These are phyloP conservation scores for Platyscapa corneri DNA, from an alignment of 1,140 invertebrate species.

Conservation along the genomic window DNA sequence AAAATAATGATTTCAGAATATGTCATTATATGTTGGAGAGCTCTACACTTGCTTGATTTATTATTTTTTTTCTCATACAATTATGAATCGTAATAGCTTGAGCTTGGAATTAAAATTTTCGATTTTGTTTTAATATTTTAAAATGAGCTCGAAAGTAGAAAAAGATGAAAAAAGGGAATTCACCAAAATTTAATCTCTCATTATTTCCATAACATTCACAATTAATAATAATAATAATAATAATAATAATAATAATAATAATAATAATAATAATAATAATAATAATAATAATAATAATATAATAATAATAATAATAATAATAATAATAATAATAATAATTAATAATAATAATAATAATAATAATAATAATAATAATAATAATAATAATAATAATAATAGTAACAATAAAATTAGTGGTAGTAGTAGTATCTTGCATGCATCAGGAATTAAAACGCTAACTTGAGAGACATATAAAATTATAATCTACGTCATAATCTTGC, in stretches of 20 bases:
- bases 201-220: neutral
- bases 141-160: neutral
- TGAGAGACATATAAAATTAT: no score
- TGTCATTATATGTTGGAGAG: constrained; percentile 3
- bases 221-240: constrained; percentile 2
- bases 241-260: no score
- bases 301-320: no score
- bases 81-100: neutral
- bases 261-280: no score
- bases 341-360: no score
- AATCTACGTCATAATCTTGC: no score
- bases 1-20: constrained; percentile 46
- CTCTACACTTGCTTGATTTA: neutral
- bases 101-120: neutral
- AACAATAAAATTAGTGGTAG: no score
- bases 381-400: no score
- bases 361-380: no score
- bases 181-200: constrained; percentile 32
- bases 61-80: constrained; percentile 17
- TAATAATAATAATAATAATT: no score
- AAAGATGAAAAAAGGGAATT: constrained; percentile 18
- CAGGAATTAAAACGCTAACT: no score
- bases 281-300: neutral
- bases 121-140: neutral
- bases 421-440: no score